Evolutionary conservation across 2,888 invertebrate species (phyloP).

Genomic region (Conomelus anceps): DNA sequence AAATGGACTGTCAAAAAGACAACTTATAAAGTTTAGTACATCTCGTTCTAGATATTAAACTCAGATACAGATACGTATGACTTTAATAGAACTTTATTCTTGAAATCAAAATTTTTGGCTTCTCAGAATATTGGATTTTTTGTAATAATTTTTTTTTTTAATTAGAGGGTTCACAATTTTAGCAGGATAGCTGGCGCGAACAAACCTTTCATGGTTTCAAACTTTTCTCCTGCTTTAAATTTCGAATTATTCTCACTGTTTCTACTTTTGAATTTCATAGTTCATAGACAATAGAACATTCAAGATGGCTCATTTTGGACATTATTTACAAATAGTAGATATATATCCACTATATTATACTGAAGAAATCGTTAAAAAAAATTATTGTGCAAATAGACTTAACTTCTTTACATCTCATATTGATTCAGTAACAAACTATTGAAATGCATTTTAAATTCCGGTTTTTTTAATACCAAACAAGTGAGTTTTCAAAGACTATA

Average conservation of each 20-base stretch:
- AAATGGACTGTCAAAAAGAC: not conserved
- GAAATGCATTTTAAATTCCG: no score
- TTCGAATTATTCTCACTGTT: not conserved
- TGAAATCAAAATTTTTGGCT: not conserved
- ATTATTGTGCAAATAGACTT: no score
- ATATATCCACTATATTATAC: no score
- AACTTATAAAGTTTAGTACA: not conserved
- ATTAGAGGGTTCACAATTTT: not conserved
- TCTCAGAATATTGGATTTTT: not conserved
- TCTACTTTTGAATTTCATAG: not conserved
- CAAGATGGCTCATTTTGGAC: no score
- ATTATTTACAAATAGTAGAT: no score
- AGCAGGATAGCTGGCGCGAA: not conserved
- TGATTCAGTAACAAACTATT: no score
- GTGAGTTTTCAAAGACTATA: no score
- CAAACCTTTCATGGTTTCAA: not conserved
- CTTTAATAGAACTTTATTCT: not conserved
- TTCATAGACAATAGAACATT: not conserved
- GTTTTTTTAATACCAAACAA: no score
- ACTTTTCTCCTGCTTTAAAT: not conserved
- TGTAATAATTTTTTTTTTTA: not conserved
- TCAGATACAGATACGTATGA: not conserved
- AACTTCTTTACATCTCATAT: no score
- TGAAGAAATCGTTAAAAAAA: no score
- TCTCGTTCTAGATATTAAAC: not conserved